These are phyloP conservation scores for Malurus elegans DNA, from an alignment of 2,113 vertebrate genomes.

Conservation along the genomic window DNA sequence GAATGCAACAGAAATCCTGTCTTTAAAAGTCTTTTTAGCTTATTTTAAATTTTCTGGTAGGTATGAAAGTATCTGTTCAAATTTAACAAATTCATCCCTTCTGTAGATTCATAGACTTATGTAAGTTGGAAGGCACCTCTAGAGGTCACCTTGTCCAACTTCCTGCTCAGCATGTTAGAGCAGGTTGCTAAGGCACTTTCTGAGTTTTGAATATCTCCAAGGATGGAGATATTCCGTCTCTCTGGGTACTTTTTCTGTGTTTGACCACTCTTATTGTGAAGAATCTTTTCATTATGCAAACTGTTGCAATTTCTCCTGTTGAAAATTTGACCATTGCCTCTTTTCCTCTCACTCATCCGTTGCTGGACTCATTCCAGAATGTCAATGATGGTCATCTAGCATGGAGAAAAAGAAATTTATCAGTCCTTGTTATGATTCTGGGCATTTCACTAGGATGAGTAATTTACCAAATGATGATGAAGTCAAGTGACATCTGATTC, in stretches of 20 bases:
- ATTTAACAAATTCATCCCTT: background rate
- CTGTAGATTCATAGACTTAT: background rate
- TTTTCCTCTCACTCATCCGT: background rate
- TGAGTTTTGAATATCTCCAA: background rate
- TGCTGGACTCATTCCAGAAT: background rate
- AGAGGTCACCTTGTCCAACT: background rate
- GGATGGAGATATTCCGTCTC: background rate
- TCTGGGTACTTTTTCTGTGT: background rate
- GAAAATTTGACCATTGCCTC: background rate
- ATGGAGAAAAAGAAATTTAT: background rate
- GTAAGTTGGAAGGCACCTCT: background rate
- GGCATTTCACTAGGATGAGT: background rate
- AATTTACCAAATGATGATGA: background rate
- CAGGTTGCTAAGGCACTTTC: background rate
- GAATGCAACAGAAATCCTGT: background rate
- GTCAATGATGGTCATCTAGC: background rate
- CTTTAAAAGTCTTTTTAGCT: background rate
- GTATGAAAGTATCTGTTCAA: background rate
- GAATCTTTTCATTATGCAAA: background rate
- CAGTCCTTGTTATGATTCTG: background rate
- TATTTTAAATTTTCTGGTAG: background rate
- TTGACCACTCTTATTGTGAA: background rate
- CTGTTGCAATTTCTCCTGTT: rapidly evolving
- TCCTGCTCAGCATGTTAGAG: background rate
- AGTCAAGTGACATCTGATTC: background rate